These are phyloP conservation scores for Nothocercus nigrocapillus DNA, from an alignment of 2,113 vertebrate genomes.

Conservation along the genomic window DNA sequence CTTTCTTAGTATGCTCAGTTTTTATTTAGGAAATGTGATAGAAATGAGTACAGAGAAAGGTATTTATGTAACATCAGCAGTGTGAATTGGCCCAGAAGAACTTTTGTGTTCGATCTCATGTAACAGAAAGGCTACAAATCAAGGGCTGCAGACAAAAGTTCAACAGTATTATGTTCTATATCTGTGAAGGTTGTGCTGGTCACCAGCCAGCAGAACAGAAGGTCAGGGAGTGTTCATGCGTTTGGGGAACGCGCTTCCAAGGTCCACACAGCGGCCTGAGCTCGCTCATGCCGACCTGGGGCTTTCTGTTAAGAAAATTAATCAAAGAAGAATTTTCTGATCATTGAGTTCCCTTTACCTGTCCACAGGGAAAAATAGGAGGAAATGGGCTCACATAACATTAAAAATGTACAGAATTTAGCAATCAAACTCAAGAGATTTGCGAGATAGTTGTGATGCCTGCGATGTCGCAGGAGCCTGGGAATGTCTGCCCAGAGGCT, in stretches of 20 bases:
- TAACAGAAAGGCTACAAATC: conserved; percentile 33
- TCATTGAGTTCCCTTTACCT: neutral
- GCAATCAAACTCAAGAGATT: neutral
- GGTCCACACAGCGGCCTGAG: neutral
- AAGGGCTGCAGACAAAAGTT: conserved; percentile 51
- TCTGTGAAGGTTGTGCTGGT: conserved; percentile 8
- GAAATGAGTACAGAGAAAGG: neutral
- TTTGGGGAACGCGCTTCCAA: neutral
- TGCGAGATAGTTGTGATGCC: neutral
- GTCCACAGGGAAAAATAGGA: neutral
- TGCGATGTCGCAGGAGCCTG: neutral
- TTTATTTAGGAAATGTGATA: neutral
- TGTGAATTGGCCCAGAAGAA: neutral
- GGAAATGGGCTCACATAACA: neutral
- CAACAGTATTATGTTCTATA: conserved; percentile 38
- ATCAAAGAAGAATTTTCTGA: neutral
- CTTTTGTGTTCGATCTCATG: neutral
- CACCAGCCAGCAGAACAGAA: conserved; percentile 30
- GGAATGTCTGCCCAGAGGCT: neutral
- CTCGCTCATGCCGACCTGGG: neutral
- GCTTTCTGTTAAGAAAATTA: neutral
- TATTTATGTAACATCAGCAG: neutral
- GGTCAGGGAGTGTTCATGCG: neutral
- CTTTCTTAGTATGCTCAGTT: neutral
- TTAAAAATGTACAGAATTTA: neutral